These are phyloP conservation scores for Hirtodrosophila alboralis DNA, from an alignment of 2,888 invertebrate genomes.

Conservation along the genomic window DNA sequence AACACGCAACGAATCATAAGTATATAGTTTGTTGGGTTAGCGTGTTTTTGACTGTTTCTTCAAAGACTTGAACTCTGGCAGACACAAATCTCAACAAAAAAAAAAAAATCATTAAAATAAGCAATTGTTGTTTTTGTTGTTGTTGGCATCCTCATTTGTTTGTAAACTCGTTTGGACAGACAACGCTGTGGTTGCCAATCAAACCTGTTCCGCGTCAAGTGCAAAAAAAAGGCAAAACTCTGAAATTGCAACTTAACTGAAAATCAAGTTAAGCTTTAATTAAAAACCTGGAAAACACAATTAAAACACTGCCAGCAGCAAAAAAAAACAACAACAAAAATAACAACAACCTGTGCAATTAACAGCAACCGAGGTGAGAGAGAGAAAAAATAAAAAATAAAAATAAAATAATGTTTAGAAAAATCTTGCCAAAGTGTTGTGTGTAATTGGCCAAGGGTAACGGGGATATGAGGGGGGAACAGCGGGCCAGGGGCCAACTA, in stretches of 20 bases:
- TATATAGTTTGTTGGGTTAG: constrained; percentile 1
- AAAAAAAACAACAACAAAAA: constrained; percentile 38
- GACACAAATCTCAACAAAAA: constrained; percentile 29
- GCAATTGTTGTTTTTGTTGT: constrained; percentile 16
- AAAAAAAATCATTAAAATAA: constrained; percentile 52
- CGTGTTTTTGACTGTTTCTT: constrained; percentile 6
- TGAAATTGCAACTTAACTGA: constrained; percentile 74
- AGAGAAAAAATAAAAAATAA: too few relatives aligned
- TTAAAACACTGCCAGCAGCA: constrained; percentile 51
- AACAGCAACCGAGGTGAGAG: constrained; percentile 48
- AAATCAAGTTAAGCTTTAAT: constrained; percentile 78
- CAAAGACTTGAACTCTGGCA: constrained; percentile 3
- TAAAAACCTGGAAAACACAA: constrained; percentile 78
- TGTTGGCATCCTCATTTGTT: constrained; percentile 70
- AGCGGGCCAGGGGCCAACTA: constrained; percentile 20
- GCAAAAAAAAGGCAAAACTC: constrained; percentile 67
- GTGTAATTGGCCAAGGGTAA: constrained; percentile 58
- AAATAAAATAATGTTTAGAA: constrained; percentile 69
- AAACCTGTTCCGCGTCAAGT: constrained; percentile 72
- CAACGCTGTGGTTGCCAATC: constrained; percentile 60
- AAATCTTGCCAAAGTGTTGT: constrained; percentile 71
- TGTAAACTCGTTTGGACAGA: constrained; percentile 63
- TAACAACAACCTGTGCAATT: constrained; percentile 72
- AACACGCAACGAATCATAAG: constrained; percentile 2
- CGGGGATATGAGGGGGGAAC: constrained; percentile 13